A percentile compares a stretch with the other conserved stretches of the same genome.
These are phyloP conservation scores for Phyllostomus discolor DNA, from an alignment of 2,113 vertebrate species.

Conservation along the genomic window DNA sequence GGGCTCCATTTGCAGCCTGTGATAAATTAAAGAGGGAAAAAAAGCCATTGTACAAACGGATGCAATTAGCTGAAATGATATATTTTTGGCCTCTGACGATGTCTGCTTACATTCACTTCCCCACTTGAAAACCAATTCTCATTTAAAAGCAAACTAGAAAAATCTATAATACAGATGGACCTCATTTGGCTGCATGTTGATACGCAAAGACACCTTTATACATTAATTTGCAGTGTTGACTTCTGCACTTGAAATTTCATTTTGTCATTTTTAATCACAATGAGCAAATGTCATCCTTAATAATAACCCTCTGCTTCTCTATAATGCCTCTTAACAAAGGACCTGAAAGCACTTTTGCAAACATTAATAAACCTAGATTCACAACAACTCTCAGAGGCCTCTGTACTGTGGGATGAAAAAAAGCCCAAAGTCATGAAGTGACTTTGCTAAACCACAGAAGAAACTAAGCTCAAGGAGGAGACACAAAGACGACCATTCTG, in stretches of 20 bases:
- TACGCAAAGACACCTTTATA: conserved; percentile 63
- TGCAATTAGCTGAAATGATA: conserved; percentile 60
- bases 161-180: conserved; percentile 55
- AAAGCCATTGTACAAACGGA: conserved; percentile 29
- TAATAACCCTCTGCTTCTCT: conserved; percentile 65
- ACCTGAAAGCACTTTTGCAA: conserved; percentile 68
- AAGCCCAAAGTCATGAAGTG: conserved; percentile 44
- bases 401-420: conserved; percentile 5
- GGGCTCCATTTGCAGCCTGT: conserved; percentile 44
- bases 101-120: conserved; percentile 63
- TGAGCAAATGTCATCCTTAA: conserved; percentile 75
- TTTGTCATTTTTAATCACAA: conserved; percentile 76
- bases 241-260: conserved; percentile 70
- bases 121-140: conserved; percentile 58
- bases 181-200: conserved; percentile 45
- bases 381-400: conserved; percentile 57
- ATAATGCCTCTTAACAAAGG: conserved; percentile 65
- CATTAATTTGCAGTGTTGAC: conserved; percentile 53
- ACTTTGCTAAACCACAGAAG: conserved; percentile 44
- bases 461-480: background rate
- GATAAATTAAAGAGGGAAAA: conserved; percentile 49
- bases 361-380: conserved; percentile 72
- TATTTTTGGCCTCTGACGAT: conserved; percentile 65
- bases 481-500: background rate
- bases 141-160: conserved; percentile 68